Evolutionary conservation across 2,797 vertebrate genomes (phyloP).

Genomic region (Notolabrus celidotus): DNA sequence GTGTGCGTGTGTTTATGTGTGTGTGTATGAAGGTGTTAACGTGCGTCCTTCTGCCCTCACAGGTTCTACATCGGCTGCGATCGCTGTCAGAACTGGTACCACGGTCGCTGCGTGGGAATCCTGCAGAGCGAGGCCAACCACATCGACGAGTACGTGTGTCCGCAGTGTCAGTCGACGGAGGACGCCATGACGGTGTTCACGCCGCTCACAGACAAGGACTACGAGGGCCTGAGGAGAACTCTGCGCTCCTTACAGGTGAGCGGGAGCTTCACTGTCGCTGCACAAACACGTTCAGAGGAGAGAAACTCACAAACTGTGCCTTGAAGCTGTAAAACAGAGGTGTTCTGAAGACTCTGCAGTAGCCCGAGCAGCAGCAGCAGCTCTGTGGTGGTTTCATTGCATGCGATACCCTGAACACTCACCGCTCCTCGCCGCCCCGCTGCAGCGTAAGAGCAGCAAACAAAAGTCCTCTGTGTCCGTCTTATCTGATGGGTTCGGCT

Average conservation of each 20-base stretch:
- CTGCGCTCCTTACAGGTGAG: constrained; percentile 94
- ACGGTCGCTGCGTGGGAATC: constrained; percentile 98
- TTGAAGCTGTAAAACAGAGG: too few species aligned
- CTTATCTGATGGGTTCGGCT: constrained; percentile 77
- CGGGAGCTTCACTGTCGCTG: too few species aligned
- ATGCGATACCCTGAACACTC: constrained; percentile 10
- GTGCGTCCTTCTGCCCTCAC: constrained; percentile 1
- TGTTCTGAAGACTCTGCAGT: too few species aligned
- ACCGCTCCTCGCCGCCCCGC: constrained; percentile 18
- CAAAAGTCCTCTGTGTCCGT: constrained; percentile 74
- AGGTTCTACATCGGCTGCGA: constrained; percentile 99
- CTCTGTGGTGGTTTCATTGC: constrained; percentile 12
- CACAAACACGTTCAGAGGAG: background rate
- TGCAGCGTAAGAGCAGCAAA: constrained; percentile 59
- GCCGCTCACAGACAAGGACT: constrained; percentile 96
- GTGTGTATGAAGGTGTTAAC: too few species aligned
- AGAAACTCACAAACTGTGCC: too few species aligned
- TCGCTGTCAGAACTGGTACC: constrained; percentile 99
- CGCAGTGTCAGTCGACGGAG: constrained; percentile 98
- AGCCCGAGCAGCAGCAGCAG: constrained; percentile 7
- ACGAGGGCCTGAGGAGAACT: constrained; percentile 93
- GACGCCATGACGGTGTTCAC: constrained; percentile 99
- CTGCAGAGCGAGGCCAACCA: constrained; percentile 98
- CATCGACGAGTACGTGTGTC: constrained; percentile 98
- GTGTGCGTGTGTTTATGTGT: too few species aligned